Evolutionary conservation across 2,888 invertebrate genomes (phyloP).

Genomic region (Cephus sareptanus): DNA sequence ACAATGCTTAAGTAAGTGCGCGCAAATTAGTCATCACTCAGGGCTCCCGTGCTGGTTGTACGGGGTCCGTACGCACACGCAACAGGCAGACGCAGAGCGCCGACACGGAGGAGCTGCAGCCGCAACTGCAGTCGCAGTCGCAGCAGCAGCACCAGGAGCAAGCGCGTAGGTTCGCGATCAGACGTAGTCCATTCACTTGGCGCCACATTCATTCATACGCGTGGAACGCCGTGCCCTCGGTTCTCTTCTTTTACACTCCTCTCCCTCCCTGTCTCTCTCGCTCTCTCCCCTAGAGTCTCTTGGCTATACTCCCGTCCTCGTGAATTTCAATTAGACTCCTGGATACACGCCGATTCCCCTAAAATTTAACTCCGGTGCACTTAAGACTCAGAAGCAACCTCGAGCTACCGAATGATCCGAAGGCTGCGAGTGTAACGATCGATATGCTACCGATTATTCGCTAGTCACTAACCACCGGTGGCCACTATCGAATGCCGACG

Average conservation of each 20-base stretch:
- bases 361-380: not conserved
- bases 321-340: not conserved
- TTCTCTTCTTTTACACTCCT: too few species aligned
- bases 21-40: conserved; percentile 54
- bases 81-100: conserved; percentile 12
- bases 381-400: not conserved
- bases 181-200: conserved; percentile 66
- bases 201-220: conserved; percentile 65
- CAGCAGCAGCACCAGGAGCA: conserved; percentile 6
- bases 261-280: too few species aligned
- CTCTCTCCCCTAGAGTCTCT: too few species aligned
- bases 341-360: not conserved
- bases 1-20: conserved; percentile 22
- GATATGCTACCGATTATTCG: not conserved
- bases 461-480: too few species aligned
- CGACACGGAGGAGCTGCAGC: too few species aligned
- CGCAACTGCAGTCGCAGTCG: too few species aligned
- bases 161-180: conserved; percentile 57
- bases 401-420: not conserved
- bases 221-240: conserved; percentile 1
- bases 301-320: too few species aligned
- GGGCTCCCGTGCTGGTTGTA: conserved; percentile 16
- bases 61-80: conserved; percentile 10
- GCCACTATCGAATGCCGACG: not conserved
- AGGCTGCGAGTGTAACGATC: not conserved